Base-by-base conservation (phyloP, 2,113 vertebrate species). In the Atrichornis clamosus region DNA sequence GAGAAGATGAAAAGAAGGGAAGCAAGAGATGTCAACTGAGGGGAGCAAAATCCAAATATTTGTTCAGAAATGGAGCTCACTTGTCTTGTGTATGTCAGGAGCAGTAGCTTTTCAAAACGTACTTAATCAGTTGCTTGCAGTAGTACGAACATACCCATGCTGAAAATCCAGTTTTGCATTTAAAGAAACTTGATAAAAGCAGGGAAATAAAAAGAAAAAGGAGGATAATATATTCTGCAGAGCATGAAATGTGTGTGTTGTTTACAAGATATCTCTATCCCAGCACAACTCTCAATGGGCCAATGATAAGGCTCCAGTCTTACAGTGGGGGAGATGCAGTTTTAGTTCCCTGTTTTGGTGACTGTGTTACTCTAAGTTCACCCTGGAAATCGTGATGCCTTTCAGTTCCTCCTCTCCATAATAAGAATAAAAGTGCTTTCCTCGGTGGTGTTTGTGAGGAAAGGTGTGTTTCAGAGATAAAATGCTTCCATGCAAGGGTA, bases 1-100 rank as follows among this genome's bases (percentile, higher is more conserved):
- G 79, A 93, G 75, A 55, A 87, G 67, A 91, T 87, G 41, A 91
- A 78, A 84, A 90, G 87, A 90, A 80, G 44, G 47, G 44, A 90
- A 90, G 85, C 73, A 60, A 59, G 62, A 92, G 86, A 89, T 93
- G 83, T 90, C 62, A 92, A 2, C 55, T 33, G 5, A 32, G 60
- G 47, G 26, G 13, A 59, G 39, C 19, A n/a, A 24, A 52, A 77
- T 81, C 39, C 79, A 90, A 90, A 86, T 96, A 80, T 64, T 95
- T 89, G 52, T 83, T 94, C 76, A 84, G 60, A 74, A 92, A 59
- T 82, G 39, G 59, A 73, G 30, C 39, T 79, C 2, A 0, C 11
- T 82, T 95, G 78, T 80, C 68, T 74, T 19, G 7, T 3, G 3
- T 76, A 12, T 65, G 30, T 73, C 59, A 81, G 83, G 35, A 90